Evolutionary conservation across 2,888 invertebrate species (phyloP), one percentile per base, ranked within the genome.

Genomic region (Caenorhabditis becei): DNA sequence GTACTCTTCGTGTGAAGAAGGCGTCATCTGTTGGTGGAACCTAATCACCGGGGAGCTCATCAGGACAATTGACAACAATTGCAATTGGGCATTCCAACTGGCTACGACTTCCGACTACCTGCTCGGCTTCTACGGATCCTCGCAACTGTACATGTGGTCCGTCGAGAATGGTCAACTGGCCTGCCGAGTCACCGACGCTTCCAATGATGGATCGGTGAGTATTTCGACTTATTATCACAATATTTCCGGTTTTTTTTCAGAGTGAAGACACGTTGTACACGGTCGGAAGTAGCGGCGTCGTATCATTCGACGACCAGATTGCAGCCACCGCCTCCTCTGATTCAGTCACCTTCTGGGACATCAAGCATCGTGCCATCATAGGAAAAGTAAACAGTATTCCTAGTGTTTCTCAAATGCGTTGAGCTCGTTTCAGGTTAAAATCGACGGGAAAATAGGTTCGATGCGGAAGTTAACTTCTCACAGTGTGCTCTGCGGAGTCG

Each of bases 1-100:
- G 51, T 87, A 80, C 69, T 86, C 87, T 7, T 82, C 81, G 7
- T 90, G 89, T 58, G 87, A 87, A 58, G 85, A 86, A 20, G 89
- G 89, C 4, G 67, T 88, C n/a, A 77, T 90, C 28, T 89, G 88
- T 41, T 86, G 88, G 78, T 90, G 90, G 90, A 80, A 88, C 53
- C 37, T 90, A 26, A n/a, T 41, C 10, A 77, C 77, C 0, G 84
- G 82, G 32, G 82, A 83, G 61, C 65, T 83, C 7, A 65, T 86
- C 4, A 53, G 84, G 32, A 61, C 83, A 0, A 51, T 63, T 14
- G 78, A 84, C 23, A 79, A 77, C 58, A 77, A 77, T 18, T 71
- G 61, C 7, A 70, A 47, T 23, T 72, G 81, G 74, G 65, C 82
- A 2, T 78, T 72, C 65, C 82, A 78, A 69, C 58, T 82, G 2